Base-by-base conservation (phyloP, 1,140 invertebrate genomes). In the Nasonia longicornis region DNA sequence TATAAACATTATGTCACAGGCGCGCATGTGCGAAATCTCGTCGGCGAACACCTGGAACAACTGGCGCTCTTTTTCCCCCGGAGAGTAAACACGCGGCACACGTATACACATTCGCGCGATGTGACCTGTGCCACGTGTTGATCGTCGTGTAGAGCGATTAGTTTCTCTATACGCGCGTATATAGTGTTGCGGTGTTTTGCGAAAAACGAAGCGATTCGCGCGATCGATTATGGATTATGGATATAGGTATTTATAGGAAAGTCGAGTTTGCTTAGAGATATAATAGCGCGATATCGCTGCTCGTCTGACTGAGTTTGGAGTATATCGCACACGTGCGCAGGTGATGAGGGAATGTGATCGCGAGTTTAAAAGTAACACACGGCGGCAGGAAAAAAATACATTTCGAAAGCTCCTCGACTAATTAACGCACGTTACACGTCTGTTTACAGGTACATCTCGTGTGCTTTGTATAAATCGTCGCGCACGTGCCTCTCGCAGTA, bases 371-470 rank as follows among this genome's bases (percentile, higher is more conserved):
- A 75, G 38, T 42, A 42, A 42, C 8, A 35, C 3, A 35, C 31
- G 31, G 31, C 31, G 0, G 31, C 31, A 42, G 2, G 7, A 10
- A 11, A 42, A 38, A 38, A 42, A 2, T 42, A 42, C 7, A 42
- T 42, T 42, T 11, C 7, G 10, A 42, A 42, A 42, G 66, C 74
- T 71, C 69, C 48, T 64, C 70, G 29, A 71, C 66, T 77, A 77
- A 81, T 81, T 81, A 81, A 26, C 42, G 66, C 20, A 26, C 1
- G 20, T 31, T 66, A 52, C n/a, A 16, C 22, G n/a, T 45, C 52
- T 79, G 75, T 81, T 82, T 81, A 76, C 80, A 66, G 16, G 42
- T 74, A 74, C 73, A 52, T 69, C 75, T 3, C 14, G 67, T 69
- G 63, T 31, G 31, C 38, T 71, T 48, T 81, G 26, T 26, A 26